Base-by-base conservation (phyloP, 2,113 vertebrate species). In the Apeltes quadracus region DNA sequence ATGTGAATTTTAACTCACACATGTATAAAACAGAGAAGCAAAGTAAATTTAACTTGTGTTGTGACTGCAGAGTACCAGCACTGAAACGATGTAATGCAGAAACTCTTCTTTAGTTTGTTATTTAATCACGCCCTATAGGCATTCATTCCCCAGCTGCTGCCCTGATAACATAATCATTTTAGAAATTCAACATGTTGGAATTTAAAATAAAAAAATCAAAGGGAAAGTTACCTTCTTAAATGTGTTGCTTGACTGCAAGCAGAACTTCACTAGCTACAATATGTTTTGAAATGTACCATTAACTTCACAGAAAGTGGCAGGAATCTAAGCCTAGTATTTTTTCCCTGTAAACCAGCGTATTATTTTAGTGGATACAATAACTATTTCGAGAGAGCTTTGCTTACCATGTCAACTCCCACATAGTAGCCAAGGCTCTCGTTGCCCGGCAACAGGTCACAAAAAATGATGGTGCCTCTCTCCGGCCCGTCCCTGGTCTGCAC, bases 341-440 rank as follows among this genome's bases (percentile, higher is more conserved):
- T 9, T 51, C 46, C 5, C 46, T n/a, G 18, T 6, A 7, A 29
- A 20, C 10, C 5, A 13, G 25, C 29, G n/a, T 18, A 14, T 63
- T 34, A 9, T 14, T 44, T 29, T 22, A 64, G n/a, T 22, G 51
- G 14, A 9, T 29, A 58, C 16, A 69, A 22, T 34, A 9, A 20
- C 25, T 18, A 15, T 74, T 61, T 23, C 54, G 22, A 48, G 6
- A 29, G 8, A 72, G 53, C 15, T 14, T 57, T 71, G 74, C 95
- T 96, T 94, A 99, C 97, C 97, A 99, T 99, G 92, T 98, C 97
- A 83, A 98, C 97, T 75, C 97, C 97, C 77, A 99, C 96, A 90
- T 98, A 98, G 92, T 95, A 98, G 65, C 97, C 97, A 88, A 97
- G 93, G 88, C 93, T 97, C 88, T 98, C 96, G 84, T 98, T 98